Evolutionary conservation across 37 sponge, comb jelly and placozoan species (phyloP).

Genomic region (Axinella damicornis): DNA sequence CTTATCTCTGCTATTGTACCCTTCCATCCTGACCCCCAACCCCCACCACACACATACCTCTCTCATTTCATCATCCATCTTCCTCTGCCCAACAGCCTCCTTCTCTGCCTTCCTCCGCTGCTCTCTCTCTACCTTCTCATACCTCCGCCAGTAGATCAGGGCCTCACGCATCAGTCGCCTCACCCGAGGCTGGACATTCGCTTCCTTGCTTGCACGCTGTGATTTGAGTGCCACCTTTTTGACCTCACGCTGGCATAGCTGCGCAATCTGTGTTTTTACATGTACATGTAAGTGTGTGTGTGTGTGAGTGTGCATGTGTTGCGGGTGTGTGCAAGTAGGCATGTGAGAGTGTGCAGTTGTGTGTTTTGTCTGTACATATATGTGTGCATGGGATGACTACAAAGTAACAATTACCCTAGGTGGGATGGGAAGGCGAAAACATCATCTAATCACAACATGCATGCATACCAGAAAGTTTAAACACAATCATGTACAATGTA

Average conservation of each 20-base stretch:
- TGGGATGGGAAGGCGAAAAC: too few species aligned
- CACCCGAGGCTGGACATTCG: constrained; percentile 71
- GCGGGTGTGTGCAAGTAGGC: too few species aligned
- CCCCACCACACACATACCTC: constrained; percentile 70
- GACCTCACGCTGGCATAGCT: constrained; percentile 89
- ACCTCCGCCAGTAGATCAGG: constrained; percentile 86
- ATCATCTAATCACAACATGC: too few species aligned
- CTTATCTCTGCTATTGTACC: too few species aligned
- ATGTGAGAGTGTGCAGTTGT: too few species aligned
- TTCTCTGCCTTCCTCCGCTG: constrained; percentile 89
- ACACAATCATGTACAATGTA: too few species aligned
- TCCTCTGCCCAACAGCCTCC: constrained; percentile 89
- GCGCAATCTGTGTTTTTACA: constrained; percentile 64
- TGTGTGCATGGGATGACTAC: background rate
- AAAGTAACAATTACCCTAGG: too few species aligned
- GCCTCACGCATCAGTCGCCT: constrained; percentile 85
- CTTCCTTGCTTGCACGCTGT: constrained; percentile 76
- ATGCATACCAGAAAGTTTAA: too few species aligned
- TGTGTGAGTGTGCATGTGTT: too few species aligned
- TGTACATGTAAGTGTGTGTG: too few species aligned
- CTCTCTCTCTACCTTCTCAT: constrained; percentile 92
- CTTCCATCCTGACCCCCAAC: too few species aligned
- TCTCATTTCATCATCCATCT: constrained; percentile 86
- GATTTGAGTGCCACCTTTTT: constrained; percentile 60
- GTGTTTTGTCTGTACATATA: too few species aligned